Evolutionary conservation across 30 jellyfish, hydroid and myxozoan species (phyloP), one percentile per base, ranked within the genome.

Genomic region (Turritopsis rubra): DNA sequence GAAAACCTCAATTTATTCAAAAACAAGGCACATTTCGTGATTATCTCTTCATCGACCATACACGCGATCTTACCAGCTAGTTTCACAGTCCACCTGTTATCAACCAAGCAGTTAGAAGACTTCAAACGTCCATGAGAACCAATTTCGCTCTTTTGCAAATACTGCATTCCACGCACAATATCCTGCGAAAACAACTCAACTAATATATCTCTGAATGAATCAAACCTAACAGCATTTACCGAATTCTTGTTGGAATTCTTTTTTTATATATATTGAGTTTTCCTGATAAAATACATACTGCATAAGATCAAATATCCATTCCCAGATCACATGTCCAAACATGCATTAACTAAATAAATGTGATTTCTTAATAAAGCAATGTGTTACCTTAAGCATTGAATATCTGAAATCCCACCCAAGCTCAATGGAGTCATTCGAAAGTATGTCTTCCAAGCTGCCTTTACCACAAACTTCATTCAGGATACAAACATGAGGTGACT

Each of bases 121-220:
- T 93, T 93, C 88, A 93, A 85, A 22, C 99, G 89, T n/a, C 99
- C 99, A 86, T 93, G 99, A 28, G 97, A 88, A 28, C 92, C 90
- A 72, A 93, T 89, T 26, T 93, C 97, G 53, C 96, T 87, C 73
- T 79, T 85, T 54, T 84, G 92, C 68, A 93, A 54, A 85, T 75
- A 89, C 41, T 75, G 89, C 81, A 93, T 54, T 21, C 99, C 99
- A 65, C 95, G 86, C 13, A 54, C 41, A 19, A 82, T 82, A 52
- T 80, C 87, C 87, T 80, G 21, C 16, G 18, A 75, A 72, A 21
- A 0, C 18, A 22, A 60, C 73, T 21, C 0, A 60, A 60, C 21
- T 60, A n/a, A n/a, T n/a, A n/a, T n/a, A n/a, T n/a, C n/a, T n/a
- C n/a, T n/a, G n/a, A n/a, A n/a, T n/a, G n/a, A n/a, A n/a, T n/a